Evolutionary conservation across 1,140 invertebrate genomes (phyloP), one percentile per base, ranked within the genome.

Genomic region (Marisa cornuarietis): DNA sequence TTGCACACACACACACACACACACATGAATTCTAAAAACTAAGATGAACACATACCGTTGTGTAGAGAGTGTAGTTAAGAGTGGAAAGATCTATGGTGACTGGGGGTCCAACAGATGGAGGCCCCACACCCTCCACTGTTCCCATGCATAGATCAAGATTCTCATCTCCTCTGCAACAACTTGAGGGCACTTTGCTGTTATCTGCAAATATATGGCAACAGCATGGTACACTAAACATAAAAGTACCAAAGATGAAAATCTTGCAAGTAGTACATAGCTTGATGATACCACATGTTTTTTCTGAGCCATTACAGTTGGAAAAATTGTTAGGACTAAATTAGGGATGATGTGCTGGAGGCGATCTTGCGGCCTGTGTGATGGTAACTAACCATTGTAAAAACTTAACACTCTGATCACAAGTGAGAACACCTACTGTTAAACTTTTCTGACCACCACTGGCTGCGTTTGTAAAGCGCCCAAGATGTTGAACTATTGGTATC

Each of bases 391-490:
- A 42, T 58, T 58, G 54, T 58, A 2, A 58, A 58, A 0, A 58
- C 54, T 2, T 58, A 14, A 58, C 54, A 58, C 1, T 14, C 16
- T 58, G 16, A 1, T 58, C 54, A 58, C 11, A 18, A 58, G 54
- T 58, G 16, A 76, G 52, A n/a, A 52, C 42, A 81, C 83, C 80
- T 77, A 85, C 85, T 82, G 58, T 81, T 76, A 26, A 80, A 75
- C 26, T 69, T n/a, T 52, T 84, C 74, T 0, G 66, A 78, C 61
- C 54, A 81, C 87, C 87, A 88, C 62, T 78, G 82, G 58, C 83
- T 85, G 52, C 83, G 73, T 42, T 82, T 79, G 69, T 87, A 88
- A 4, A 85, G 58, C 31, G 84, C 84, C 87, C 87, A 88, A 10
- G 87, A 88, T 54, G 83, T 86, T 2, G 85, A 78, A 49, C 80